phyloP scores from a whole-genome alignment of 2,888 invertebrate genomes.

The Mallateleia sp. region DNA sequence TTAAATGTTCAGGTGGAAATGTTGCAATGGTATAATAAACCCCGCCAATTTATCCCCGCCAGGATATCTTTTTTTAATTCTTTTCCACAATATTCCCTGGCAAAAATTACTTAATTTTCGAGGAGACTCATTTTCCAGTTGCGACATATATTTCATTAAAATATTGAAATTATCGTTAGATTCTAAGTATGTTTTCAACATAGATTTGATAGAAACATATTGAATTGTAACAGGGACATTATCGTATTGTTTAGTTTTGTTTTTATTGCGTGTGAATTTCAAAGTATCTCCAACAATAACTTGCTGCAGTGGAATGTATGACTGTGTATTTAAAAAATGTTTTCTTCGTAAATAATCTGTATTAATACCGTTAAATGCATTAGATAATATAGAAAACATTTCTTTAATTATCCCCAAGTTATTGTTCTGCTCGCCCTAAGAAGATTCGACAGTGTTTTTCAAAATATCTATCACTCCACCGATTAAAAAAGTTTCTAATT shows the following conservation, averaged over 20 bases:
- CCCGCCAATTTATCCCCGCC: slow-evolving; percentile 45
- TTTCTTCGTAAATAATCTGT: background rate
- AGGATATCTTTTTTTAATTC: slow-evolving; percentile 44
- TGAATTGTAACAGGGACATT: background rate
- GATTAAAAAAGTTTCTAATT: slow-evolving; percentile 7
- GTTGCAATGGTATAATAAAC: too few relatives aligned
- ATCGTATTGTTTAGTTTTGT: background rate
- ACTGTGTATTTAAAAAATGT: background rate
- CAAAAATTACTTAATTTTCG: slow-evolving; percentile 26
- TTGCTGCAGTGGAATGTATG: background rate
- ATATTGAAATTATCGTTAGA: background rate
- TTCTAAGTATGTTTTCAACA: background rate
- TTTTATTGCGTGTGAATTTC: background rate
- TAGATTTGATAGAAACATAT: background rate
- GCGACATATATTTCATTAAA: background rate
- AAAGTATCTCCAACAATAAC: too few relatives aligned
- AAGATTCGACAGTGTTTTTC: background rate
- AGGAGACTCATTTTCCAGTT: background rate
- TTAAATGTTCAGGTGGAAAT: too few relatives aligned
- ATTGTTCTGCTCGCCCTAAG: background rate
- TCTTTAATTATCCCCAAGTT: background rate
- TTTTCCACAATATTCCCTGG: slow-evolving; percentile 55
- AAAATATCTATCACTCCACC: background rate
- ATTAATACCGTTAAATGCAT: background rate
- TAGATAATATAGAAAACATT: background rate